Percentiles rank a stretch among this genome's conserved stretches.
phyloP scores from a whole-genome alignment of 2,888 invertebrate species.

The Cyclophora albipunctata region DNA sequence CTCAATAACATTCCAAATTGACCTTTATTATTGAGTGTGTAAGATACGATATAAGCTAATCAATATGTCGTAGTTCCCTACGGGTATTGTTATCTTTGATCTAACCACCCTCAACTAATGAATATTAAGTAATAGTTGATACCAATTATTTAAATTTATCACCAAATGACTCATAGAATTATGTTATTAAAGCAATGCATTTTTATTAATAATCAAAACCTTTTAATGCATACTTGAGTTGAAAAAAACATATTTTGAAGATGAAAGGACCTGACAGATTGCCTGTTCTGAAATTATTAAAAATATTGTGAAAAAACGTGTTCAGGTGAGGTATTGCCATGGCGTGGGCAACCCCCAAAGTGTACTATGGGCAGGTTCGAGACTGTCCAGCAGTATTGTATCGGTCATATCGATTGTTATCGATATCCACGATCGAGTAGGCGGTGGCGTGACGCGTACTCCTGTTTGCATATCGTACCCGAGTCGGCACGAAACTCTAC shows the following conservation, averaged over 20 bases:
- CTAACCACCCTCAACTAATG: slow-evolving; percentile 61
- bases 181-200: slow-evolving; percentile 10
- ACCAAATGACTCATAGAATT: slow-evolving; percentile 48
- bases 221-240: background rate
- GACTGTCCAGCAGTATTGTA: too few species aligned
- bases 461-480: slow-evolving; percentile 67
- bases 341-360: too few species aligned
- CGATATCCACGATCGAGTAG: slow-evolving; percentile 39
- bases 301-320: too few species aligned
- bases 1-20: too few species aligned
- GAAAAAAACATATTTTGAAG: too few species aligned
- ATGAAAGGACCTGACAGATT: too few species aligned
- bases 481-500: slow-evolving; percentile 59
- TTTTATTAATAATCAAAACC: background rate
- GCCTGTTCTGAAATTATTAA: too few species aligned
- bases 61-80: too few species aligned
- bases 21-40: slow-evolving; percentile 19
- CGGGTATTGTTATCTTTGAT: slow-evolving; percentile 18
- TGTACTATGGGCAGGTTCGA: too few species aligned
- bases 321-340: too few species aligned
- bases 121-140: slow-evolving; percentile 63
- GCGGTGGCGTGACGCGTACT: slow-evolving; percentile 54
- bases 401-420: slow-evolving; percentile 9
- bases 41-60: too few species aligned
- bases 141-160: slow-evolving; percentile 40